These are phyloP conservation scores for Celastrina argiolus DNA, from an alignment of 2,888 invertebrate genomes.

Conservation along the genomic window DNA sequence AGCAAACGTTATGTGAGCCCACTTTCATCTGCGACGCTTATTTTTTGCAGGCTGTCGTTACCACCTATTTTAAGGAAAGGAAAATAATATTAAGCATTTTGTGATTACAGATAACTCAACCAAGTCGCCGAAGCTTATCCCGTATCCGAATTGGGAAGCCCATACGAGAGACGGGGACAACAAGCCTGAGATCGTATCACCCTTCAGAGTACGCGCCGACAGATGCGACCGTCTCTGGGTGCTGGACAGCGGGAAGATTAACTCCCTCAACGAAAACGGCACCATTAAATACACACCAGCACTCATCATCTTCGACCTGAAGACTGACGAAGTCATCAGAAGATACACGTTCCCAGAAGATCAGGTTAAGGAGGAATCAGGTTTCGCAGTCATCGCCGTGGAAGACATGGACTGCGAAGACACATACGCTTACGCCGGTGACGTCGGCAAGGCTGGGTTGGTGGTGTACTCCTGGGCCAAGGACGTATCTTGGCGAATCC, in stretches of 20 bases:
- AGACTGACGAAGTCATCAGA: constrained; percentile 82
- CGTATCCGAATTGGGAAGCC: constrained; percentile 88
- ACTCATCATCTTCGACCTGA: constrained; percentile 84
- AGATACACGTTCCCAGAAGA: constrained; percentile 80
- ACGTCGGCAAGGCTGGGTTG: constrained; percentile 82
- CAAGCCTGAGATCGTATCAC: constrained; percentile 83
- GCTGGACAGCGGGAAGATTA: constrained; percentile 84
- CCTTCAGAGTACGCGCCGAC: constrained; percentile 85
- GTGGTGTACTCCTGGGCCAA: constrained; percentile 87
- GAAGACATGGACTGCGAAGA: constrained; percentile 86
- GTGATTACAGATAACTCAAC: constrained; percentile 79
- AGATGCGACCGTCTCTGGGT: constrained; percentile 88
- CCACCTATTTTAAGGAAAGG: no score
- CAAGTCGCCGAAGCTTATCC: constrained; percentile 83
- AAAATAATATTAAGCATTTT: background rate
- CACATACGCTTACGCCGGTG: constrained; percentile 84
- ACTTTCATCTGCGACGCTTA: background rate
- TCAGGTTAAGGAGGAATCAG: constrained; percentile 82
- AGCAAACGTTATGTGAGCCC: background rate
- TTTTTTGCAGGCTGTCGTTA: no score
- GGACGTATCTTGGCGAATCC: constrained; percentile 85
- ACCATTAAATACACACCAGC: constrained; percentile 77
- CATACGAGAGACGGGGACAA: constrained; percentile 77
- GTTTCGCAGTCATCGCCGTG: constrained; percentile 86
- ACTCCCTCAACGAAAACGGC: constrained; percentile 71